Evolutionary conservation across 2,797 vertebrate species (phyloP), one percentile per base, ranked within the genome.

Genomic region (Tenualosa thibaudeaui): DNA sequence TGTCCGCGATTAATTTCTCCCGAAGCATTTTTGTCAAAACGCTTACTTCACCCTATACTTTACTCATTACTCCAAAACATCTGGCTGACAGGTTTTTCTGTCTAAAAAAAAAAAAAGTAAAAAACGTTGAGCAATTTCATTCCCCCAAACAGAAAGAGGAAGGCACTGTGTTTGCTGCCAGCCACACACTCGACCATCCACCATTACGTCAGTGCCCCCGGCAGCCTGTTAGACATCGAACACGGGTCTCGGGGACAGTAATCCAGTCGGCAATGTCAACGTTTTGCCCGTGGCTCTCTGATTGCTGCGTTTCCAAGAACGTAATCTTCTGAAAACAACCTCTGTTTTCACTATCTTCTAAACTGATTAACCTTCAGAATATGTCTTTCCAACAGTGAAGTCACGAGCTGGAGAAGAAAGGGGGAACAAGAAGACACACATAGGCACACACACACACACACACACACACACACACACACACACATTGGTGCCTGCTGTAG

Each of bases 51-150:
- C 94, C 92, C 95, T 94, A 91, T 93, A 94, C 92, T 96, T 96
- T 93, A 95, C 95, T 96, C 94, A 95, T 93, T 96, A 96, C 96
- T 97, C 94, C 95, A 94, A 96, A 94, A 95, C 96, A 97, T 97
- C 96, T 98, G 97, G 96, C 91, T 90, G 91, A 94, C 93, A 96
- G 94, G 93, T 95, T 93, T 92, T 87, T 90, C 90, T 90, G 89
- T 94, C 89, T 92, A 92, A 92, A 86, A 86, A 88, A 15, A 24
- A 50, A 37, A 85, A 82, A 54, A 54, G 9, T 10, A 56, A 86
- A 40, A 85, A 91, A 91, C 83, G 86, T 94, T 95, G 94, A 95
- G 93, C 95, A 92, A 95, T 95, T 95, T 94, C 93, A 93, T 94
- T 96, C 93, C 93, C 90, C 91, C 90, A 92, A 94, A 95, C 94